A percentile compares a stretch with the other conserved stretches of the same genome.
Conservation (phyloP, 2,888 invertebrate species). For the Apamea sordens region DNA sequence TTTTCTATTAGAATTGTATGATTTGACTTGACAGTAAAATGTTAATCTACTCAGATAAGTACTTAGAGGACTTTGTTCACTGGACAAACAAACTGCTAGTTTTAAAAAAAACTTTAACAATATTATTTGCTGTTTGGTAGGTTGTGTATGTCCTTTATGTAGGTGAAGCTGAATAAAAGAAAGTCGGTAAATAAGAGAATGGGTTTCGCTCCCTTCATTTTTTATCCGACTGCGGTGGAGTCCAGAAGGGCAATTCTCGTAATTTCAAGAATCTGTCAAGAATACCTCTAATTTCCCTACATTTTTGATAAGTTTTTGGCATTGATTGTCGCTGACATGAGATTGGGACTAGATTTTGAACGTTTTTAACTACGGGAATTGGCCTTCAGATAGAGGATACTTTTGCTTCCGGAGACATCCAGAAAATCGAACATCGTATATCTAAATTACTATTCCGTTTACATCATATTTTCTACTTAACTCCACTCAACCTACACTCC, state of each 20-base stretch:
- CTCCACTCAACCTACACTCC: slow-evolving; percentile 28
- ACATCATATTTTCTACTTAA: not conserved
- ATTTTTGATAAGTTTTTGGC: too few species aligned
- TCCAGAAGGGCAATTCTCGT: too few species aligned
- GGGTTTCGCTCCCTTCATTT: not conserved
- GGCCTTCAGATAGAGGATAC: too few species aligned
- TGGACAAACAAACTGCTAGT: too few species aligned
- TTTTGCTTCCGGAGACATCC: too few species aligned
- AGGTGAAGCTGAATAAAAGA: not conserved
- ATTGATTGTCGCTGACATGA: too few species aligned
- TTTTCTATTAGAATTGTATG: slow-evolving; percentile 3
- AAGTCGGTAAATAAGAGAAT: not conserved
- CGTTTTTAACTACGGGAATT: too few species aligned
- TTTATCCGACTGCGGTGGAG: too few species aligned
- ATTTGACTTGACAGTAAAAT: slow-evolving; percentile 1
- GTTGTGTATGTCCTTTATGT: not conserved
- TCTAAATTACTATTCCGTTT: not conserved
- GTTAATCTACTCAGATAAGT: too few species aligned
- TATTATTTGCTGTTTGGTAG: not conserved
- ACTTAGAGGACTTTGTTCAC: not conserved
- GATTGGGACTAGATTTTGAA: too few species aligned
- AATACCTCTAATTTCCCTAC: too few species aligned
- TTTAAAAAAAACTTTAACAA: not conserved
- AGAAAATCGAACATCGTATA: not conserved
- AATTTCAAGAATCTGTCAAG: too few species aligned